Conservation (phyloP, 2,888 invertebrate genomes). For the Exocentrus adspersus region DNA sequence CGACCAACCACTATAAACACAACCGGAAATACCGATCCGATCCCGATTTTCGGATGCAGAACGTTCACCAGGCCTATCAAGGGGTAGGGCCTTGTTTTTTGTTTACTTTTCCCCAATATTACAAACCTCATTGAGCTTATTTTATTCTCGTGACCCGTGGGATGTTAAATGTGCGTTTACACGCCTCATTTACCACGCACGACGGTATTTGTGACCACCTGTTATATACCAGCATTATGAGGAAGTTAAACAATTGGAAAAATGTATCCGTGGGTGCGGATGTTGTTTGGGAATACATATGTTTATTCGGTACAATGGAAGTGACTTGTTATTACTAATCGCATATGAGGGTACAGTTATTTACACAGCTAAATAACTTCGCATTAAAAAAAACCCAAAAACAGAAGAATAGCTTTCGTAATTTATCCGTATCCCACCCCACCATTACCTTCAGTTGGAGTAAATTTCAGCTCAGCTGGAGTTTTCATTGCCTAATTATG, state of each 20-base stretch:
- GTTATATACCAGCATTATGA: background rate
- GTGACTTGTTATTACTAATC: too few relatives aligned
- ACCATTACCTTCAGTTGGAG: too few relatives aligned
- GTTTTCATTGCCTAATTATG: too few relatives aligned
- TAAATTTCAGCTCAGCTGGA: too few relatives aligned
- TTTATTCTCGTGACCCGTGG: constrained; percentile 30
- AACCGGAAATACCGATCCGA: constrained; percentile 85
- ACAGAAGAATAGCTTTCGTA: too few relatives aligned
- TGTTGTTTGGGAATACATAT: too few relatives aligned
- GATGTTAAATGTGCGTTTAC: constrained; percentile 39
- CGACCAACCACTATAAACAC: constrained; percentile 72
- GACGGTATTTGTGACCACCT: constrained; percentile 1
- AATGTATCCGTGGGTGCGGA: background rate
- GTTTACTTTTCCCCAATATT: constrained; percentile 16
- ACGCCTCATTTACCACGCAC: constrained; percentile 45
- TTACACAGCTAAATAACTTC: too few relatives aligned
- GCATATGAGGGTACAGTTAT: too few relatives aligned
- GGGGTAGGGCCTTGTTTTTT: constrained; percentile 56
- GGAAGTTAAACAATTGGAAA: background rate
- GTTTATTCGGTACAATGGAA: too few relatives aligned
- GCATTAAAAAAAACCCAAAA: too few relatives aligned
- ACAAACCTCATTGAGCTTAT: background rate
- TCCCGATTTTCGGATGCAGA: constrained; percentile 82
- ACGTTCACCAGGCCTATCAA: constrained; percentile 68
- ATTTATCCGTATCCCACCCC: too few relatives aligned